Base-by-base conservation (phyloP, 2,888 invertebrate genomes). In the Conops quadrifasciatus region DNA sequence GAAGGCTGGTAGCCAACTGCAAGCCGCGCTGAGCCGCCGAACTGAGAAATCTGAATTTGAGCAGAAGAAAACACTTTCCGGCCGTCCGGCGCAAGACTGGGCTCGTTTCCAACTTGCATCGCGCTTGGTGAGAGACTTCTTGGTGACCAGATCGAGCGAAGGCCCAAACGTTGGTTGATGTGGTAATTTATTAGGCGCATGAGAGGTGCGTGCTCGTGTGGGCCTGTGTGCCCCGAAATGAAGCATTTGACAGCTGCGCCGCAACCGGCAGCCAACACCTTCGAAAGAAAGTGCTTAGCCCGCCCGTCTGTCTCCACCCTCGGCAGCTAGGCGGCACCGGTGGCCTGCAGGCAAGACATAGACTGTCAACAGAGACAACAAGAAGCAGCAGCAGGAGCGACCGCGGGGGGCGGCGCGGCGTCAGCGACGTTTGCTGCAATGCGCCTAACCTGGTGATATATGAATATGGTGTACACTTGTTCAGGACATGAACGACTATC, bases 401-500 rank as follows among this genome's bases (percentile, higher is more conserved):
- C 2, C 16, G 59, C 5, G 36, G 19, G 60, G 36, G n/a, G n/a
- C n/a, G n/a, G n/a, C n/a, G 36, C 60, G 60, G 36, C 60, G 1
- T 11, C 60, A 60, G 49, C 68, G 68, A 68, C 68, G 51, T 85
- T 83, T 85, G 85, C 86, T 85, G 85, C 86, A 85, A 78, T 85
- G 85, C 85, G 85, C 85, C 85, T 85, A 84, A 86, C 85, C 85
- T 83, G 83, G 82, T 83, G 84, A 84, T 83, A 82, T 85, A 84
- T 85, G 84, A 78, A 84, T 83, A 84, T 85, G 82, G 83, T 83
- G 78, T 79, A 82, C 72, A 64, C 67, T 75, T 74, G 74, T 75
- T 30, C 62, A 70, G 67, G 71, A 65, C 51, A 65, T 36, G 76
- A 66, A 65, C 24, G 36, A 68, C 60, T 68, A 68, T 68, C 49